Conservation (phyloP, 2,113 vertebrate species). For the Perognathus longimembris region DNA sequence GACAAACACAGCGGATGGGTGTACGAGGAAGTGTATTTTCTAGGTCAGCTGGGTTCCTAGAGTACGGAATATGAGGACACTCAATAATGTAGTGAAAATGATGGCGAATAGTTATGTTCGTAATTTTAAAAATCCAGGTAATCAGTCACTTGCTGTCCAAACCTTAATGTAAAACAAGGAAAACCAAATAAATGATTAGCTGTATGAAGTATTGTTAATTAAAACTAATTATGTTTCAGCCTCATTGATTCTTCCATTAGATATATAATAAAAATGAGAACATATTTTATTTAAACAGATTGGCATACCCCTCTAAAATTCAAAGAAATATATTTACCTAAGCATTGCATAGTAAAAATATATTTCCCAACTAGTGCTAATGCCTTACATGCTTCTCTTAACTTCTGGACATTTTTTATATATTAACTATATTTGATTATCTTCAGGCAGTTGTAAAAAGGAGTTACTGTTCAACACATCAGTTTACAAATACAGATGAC, state of each 20-base stretch:
- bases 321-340: neutral
- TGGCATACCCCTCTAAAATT: neutral
- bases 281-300: neutral
- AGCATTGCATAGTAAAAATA: neutral
- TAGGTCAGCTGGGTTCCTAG: neutral
- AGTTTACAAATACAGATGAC: too few species aligned
- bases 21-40: neutral
- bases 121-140: too few species aligned
- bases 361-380: neutral
- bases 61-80: neutral
- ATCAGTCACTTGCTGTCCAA: neutral
- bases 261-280: constrained; percentile 18
- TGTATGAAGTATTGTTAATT: constrained; percentile 35
- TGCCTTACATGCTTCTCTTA: neutral
- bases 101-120: neutral
- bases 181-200: constrained; percentile 40
- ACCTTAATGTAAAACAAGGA: constrained; percentile 13
- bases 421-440: neutral
- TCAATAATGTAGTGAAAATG: constrained; percentile 18
- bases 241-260: constrained; percentile 13
- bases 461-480: neutral
- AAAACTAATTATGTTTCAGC: constrained; percentile 55
- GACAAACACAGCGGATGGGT: neutral
- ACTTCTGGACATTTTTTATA: neutral
- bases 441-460: too few species aligned